These are phyloP conservation scores for Alexandromys fortis DNA, from an alignment of 2,113 vertebrate species.

Conservation along the genomic window DNA sequence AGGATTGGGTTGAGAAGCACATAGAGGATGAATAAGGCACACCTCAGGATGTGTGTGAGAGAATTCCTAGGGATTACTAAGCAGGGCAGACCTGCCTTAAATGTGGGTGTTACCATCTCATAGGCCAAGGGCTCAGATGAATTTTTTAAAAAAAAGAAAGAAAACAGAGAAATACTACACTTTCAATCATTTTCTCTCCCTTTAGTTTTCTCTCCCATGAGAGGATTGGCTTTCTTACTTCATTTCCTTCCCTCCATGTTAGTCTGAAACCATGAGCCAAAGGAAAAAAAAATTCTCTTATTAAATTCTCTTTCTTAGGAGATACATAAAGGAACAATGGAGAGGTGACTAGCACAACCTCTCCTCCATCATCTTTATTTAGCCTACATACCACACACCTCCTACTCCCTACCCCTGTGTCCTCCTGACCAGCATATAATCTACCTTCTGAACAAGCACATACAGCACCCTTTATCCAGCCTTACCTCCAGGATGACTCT, in stretches of 20 bases:
- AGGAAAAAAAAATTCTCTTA: not conserved
- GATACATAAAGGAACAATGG: too few species aligned
- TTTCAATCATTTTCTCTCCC: not conserved
- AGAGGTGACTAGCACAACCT: not conserved
- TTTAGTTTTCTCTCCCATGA: not conserved
- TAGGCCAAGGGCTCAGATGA: not conserved
- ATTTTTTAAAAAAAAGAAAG: not conserved
- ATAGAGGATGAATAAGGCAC: not conserved
- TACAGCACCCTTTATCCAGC: too few species aligned
- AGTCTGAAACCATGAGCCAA: not conserved
- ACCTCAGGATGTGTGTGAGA: not conserved
- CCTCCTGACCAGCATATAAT: not conserved
- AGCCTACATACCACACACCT: not conserved
- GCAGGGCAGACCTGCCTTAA: too few species aligned
- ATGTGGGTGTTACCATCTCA: not conserved
- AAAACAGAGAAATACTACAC: not conserved
- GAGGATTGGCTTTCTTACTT: not conserved
- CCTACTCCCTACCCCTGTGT: not conserved
- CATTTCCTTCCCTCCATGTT: not conserved
- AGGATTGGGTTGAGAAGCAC: not conserved
- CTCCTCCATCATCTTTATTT: not conserved
- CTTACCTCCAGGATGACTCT: not conserved
- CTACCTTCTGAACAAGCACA: not conserved
- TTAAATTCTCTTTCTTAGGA: not conserved
- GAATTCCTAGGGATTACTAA: not conserved